Base-by-base conservation (phyloP, 1,140 invertebrate genomes). In the Brachystomella parvula region DNA sequence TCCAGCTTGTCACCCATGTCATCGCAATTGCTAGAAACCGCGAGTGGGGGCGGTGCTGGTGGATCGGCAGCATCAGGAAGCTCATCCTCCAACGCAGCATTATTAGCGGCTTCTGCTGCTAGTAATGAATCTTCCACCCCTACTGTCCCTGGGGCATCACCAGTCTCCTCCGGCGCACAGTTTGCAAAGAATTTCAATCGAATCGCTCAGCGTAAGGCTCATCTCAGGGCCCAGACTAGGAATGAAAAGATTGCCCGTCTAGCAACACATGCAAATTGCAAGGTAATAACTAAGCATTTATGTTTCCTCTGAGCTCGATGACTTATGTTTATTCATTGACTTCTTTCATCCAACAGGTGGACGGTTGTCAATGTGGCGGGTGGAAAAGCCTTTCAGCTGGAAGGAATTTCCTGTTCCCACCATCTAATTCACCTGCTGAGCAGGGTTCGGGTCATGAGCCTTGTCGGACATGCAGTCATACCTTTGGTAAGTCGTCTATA, bases 321-420 rank as follows among this genome's bases (percentile, higher is more conserved):
- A 24, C 19, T 29, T 58, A 59, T 32, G 26, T 32, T 59, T 26
- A 19, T 47, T 47, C 9, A 21, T 29, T 66, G 24, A 44, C 21
- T 61, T 26, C 3, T 3, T 66, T n/a, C 62, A 28, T 62, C 57
- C 62, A 57, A 33, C 53, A 73, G 71, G 49, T 60, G 0, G 71
- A 73, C 15, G 63, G 63, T 6, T 73, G 71, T 62, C 26, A 64
- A 26, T 73, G 71, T 65, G 62, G 47, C 1, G 71, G 71, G 0
- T 73, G 71, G 71, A 73, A 73, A 66, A 67, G 67, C 57, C 6
- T 70, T 3, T 30, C 63, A 2, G 53, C 66, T 30, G 64, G 67
- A 2, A 19, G 70, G 2, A 63, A 67, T 26, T 71, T 71, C 62
- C 24, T 71, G 2, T 71, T 63, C 47, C 63, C 71, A 53, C 12